Conservation (phyloP, 2,113 vertebrate species). For the Struthidea cinerea region DNA sequence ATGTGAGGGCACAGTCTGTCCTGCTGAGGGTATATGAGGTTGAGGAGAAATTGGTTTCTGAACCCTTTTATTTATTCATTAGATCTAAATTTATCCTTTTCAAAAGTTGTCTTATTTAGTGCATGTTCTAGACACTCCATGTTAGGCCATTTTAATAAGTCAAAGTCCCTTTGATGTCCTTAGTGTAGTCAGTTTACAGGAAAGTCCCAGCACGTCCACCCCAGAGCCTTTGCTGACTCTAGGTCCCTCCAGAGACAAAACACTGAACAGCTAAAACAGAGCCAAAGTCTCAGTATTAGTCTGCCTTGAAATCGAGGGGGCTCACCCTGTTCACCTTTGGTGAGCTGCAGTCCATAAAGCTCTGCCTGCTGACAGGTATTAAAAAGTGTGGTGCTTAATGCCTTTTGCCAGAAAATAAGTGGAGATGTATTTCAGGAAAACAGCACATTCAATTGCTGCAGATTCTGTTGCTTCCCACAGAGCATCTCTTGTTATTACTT, state of each 20-base stretch:
- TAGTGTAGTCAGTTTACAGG: not conserved
- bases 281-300: not conserved
- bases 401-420: not conserved
- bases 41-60: not conserved
- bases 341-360: not conserved
- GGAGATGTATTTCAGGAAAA: not conserved
- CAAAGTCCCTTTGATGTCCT: slow-evolving; percentile 11
- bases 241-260: not conserved
- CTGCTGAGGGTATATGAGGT: not conserved
- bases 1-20: not conserved
- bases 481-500: not conserved
- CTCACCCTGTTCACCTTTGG: not conserved
- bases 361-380: not conserved
- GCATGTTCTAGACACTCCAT: not conserved
- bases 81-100: not conserved
- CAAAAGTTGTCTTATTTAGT: not conserved
- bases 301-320: not conserved
- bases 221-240: not conserved
- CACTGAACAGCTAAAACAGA: not conserved
- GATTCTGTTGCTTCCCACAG: not conserved
- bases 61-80: not conserved
- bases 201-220: not conserved
- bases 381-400: not conserved
- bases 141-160: not conserved
- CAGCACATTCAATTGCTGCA: not conserved